A percentile compares a stretch with the other conserved stretches of the same genome.
Conservation (phyloP, 2,888 invertebrate species). For the Ariolimax columbianus region DNA sequence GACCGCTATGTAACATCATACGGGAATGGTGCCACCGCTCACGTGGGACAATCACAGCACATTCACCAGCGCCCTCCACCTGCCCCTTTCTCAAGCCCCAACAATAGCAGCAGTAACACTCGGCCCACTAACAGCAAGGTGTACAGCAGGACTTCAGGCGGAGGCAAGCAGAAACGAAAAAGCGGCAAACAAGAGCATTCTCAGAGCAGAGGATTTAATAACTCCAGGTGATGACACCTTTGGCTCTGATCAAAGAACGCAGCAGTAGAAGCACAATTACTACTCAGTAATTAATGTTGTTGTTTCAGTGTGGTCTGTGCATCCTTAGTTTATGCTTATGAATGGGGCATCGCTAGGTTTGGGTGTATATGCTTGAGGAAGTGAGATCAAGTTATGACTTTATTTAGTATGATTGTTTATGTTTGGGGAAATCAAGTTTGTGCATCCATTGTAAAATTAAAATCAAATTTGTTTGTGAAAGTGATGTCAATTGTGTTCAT, state of each 20-base stretch:
- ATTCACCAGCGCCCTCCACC: constrained; percentile 44
- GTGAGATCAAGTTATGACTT: too few relatives aligned
- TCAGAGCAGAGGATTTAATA: constrained; percentile 40
- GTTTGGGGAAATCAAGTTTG: too few relatives aligned
- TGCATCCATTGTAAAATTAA: too few relatives aligned
- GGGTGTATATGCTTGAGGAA: not conserved
- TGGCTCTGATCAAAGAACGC: constrained; percentile 16
- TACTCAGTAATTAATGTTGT: not conserved
- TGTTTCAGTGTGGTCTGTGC: not conserved
- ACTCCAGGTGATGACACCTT: constrained; percentile 37
- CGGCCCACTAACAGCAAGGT: constrained; percentile 25
- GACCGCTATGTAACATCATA: constrained; percentile 32
- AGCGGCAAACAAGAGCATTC: constrained; percentile 49
- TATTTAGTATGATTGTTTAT: too few relatives aligned
- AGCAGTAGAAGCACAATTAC: constrained; percentile 5
- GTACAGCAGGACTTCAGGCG: not conserved
- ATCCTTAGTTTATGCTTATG: not conserved
- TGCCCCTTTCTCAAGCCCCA: constrained; percentile 22
- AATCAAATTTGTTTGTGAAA: too few relatives aligned
- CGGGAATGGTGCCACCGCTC: not conserved
- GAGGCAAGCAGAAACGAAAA: constrained; percentile 26
- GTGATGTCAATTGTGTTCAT: too few relatives aligned
- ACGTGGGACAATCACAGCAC: constrained; percentile 20
- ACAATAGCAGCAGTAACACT: constrained; percentile 22
- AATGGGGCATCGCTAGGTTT: not conserved